Percentiles rank a stretch among this genome's conserved stretches.
Conservation (phyloP, 2,797 vertebrate genomes). For the Fistularia tabacaria region DNA sequence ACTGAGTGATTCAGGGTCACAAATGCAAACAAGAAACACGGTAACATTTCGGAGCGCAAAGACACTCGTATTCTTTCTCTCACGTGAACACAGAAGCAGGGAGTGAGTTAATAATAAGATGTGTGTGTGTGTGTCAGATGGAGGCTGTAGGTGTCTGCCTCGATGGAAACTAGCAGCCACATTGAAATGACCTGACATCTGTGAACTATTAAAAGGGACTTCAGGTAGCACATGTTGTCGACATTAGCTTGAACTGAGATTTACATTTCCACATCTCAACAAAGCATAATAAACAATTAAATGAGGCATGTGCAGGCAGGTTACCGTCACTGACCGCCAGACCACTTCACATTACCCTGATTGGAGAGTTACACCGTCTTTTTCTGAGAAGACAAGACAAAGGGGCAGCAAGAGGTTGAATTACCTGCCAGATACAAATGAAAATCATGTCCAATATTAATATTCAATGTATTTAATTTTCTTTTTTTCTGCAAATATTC, state of each 20-base stretch:
- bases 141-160: conserved; percentile 27
- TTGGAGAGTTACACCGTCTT: conserved; percentile 13
- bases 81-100: neutral
- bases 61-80: conserved; percentile 20
- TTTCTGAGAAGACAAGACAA: conserved; percentile 22
- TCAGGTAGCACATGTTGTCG: conserved; percentile 92
- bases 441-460: neutral
- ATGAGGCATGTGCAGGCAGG: conserved; percentile 42
- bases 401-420: neutral
- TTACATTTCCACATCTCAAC: conserved; percentile 88
- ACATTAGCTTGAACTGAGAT: conserved; percentile 82
- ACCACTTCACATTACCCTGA: conserved; percentile 14
- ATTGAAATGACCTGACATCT: conserved; percentile 76
- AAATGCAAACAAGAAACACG: conserved; percentile 68
- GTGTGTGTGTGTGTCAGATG: neutral
- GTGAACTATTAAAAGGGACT: conserved; percentile 83
- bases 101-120: neutral
- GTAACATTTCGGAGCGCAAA: conserved; percentile 63
- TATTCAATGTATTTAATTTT: neutral
- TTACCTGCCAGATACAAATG: too few relatives aligned
- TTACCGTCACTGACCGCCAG: conserved; percentile 34
- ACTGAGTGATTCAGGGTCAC: conserved; percentile 49
- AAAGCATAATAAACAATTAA: conserved; percentile 89
- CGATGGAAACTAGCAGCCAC: conserved; percentile 29
- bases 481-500: neutral